A percentile compares a stretch with the other conserved stretches of the same genome.
Conservation (phyloP, 2,888 invertebrate species). For the Drosophila quinaria region DNA sequence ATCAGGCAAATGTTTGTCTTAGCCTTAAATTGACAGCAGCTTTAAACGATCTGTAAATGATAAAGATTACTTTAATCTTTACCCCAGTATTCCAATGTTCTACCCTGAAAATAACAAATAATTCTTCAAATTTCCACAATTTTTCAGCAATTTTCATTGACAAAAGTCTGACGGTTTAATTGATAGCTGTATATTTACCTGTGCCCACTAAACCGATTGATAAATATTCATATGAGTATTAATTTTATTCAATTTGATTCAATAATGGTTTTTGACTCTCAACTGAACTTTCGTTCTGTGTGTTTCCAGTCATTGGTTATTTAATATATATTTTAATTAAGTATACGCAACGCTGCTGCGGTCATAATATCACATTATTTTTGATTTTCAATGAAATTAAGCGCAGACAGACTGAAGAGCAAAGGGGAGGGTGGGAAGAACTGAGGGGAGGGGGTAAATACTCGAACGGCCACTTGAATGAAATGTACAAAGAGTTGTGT, state of each 20-base stretch:
- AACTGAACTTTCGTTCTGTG: constrained; percentile 1
- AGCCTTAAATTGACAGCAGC: constrained; percentile 37
- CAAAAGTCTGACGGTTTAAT: constrained; percentile 4
- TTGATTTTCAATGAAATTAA: constrained; percentile 77
- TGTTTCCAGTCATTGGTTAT: constrained; percentile 34
- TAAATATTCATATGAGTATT: constrained; percentile 23
- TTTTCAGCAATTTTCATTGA: background rate
- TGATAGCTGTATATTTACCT: constrained; percentile 6
- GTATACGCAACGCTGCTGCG: constrained; percentile 61
- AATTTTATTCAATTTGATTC: constrained; percentile 56
- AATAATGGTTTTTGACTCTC: constrained; percentile 37
- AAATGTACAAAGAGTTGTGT: constrained; percentile 61
- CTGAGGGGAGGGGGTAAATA: background rate
- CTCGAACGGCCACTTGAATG: constrained; percentile 52
- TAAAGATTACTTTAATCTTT: background rate
- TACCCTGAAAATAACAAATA: background rate
- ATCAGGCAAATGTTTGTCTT: constrained; percentile 57
- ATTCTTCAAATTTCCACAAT: background rate
- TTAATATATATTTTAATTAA: constrained; percentile 72
- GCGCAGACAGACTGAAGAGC: constrained; percentile 18
- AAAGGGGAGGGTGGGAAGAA: background rate
- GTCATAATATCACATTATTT: constrained; percentile 71
- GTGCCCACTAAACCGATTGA: constrained; percentile 16
- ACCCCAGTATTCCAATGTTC: background rate
- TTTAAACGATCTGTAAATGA: constrained; percentile 13